Conservation (phyloP, 1,140 invertebrate genomes). For the Nasonia vitripennis region DNA sequence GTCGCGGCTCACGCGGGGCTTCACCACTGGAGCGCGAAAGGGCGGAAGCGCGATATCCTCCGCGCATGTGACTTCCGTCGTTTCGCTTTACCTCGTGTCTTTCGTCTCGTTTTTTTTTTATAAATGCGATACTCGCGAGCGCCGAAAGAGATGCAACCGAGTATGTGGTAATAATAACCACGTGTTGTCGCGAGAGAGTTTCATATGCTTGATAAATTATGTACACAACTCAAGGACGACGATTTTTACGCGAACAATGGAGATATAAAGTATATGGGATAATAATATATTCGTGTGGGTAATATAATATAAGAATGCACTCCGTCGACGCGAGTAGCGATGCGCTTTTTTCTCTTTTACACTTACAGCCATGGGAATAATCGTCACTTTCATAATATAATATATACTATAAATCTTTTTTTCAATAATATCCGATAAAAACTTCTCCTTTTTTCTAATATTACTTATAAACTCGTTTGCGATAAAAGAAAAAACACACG, state of each 20-base stretch:
- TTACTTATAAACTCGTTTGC: constrained; percentile 8
- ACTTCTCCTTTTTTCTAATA: constrained; percentile 8
- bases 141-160: constrained; percentile 38
- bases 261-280: background rate
- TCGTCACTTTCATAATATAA: background rate
- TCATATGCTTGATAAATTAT: constrained; percentile 35
- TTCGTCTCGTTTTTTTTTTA: background rate
- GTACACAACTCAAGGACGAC: constrained; percentile 34
- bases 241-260: background rate
- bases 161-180: background rate
- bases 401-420: constrained; percentile 39
- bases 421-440: constrained; percentile 30
- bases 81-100: background rate
- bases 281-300: background rate
- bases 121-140: constrained; percentile 12
- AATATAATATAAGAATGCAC: background rate
- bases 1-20: background rate
- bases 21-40: constrained; percentile 32
- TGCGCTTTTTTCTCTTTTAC: constrained; percentile 43
- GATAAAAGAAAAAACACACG: constrained; percentile 26
- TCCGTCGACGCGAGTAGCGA: background rate
- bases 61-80: constrained; percentile 20
- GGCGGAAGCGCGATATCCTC: constrained; percentile 35
- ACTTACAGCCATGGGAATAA: constrained; percentile 38
- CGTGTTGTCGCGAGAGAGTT: background rate